These are phyloP conservation scores for Erythrolamprus reginae DNA, from an alignment of 2,113 vertebrate genomes.

Conservation along the genomic window DNA sequence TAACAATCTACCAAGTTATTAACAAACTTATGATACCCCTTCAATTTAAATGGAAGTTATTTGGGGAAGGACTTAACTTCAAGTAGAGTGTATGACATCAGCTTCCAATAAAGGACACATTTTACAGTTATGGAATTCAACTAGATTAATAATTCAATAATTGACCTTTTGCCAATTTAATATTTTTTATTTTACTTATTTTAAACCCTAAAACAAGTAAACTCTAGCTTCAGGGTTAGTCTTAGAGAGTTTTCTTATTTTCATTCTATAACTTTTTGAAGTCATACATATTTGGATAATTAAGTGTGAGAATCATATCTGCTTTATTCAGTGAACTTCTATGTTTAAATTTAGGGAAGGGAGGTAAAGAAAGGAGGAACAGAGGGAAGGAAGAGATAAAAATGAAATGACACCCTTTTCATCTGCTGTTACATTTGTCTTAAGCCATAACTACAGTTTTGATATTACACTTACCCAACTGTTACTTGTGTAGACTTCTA, in stretches of 20 bases:
- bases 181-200: neutral
- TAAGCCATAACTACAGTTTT: constrained; percentile 8
- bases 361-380: neutral
- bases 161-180: neutral
- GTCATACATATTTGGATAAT: neutral
- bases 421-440: constrained; percentile 29
- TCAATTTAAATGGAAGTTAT: neutral
- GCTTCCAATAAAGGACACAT: neutral
- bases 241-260: neutral
- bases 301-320: neutral
- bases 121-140: neutral
- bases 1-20: neutral
- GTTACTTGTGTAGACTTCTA: constrained; percentile 7
- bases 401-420: constrained; percentile 16
- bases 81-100: neutral
- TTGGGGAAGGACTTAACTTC: neutral
- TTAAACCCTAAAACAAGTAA: neutral
- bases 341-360: neutral
- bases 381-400: neutral
- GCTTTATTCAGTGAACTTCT: neutral
- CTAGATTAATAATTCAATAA: neutral
- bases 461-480: constrained; percentile 20
- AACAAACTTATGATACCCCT: neutral
- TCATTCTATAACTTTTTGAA: neutral
- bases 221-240: neutral